Conservation (phyloP, 2,888 invertebrate species). For the Cosmia pyralina region DNA sequence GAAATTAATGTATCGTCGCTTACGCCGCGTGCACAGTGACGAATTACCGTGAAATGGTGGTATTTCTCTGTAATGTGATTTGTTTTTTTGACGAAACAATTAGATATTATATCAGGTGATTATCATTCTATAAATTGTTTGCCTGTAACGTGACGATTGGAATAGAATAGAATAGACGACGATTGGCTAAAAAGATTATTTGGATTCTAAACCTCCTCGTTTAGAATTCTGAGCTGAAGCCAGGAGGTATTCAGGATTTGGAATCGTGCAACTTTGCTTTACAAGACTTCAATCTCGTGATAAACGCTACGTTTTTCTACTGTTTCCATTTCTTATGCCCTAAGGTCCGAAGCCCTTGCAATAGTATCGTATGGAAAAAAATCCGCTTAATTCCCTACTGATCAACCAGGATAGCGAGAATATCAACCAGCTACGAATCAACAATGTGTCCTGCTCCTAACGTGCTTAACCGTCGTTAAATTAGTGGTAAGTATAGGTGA, state of each 20-base stretch:
- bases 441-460: constrained; percentile 40
- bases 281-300: not conserved
- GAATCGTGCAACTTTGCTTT: not conserved
- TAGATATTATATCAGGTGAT: constrained; percentile 43
- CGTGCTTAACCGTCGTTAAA: constrained; percentile 27
- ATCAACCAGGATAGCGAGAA: not conserved
- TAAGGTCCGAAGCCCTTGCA: not conserved
- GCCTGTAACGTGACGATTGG: not conserved
- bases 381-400: not conserved
- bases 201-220: not conserved
- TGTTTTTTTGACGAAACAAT: constrained; percentile 41
- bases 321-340: not conserved
- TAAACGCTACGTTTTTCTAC: too few relatives aligned
- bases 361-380: not conserved
- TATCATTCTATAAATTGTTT: constrained; percentile 20
- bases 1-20: constrained; percentile 64
- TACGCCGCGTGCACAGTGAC: constrained; percentile 53
- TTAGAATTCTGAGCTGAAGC: not conserved
- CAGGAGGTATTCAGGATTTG: too few relatives aligned
- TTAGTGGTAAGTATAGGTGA: constrained; percentile 25
- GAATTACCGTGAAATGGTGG: constrained; percentile 57
- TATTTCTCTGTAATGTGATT: constrained; percentile 53
- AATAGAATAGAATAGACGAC: too few relatives aligned
- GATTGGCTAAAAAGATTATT: not conserved
- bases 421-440: not conserved